phyloP scores from a whole-genome alignment of 2,113 vertebrate species.

The rabbit (Oryctolagus cuniculus) region DNA sequence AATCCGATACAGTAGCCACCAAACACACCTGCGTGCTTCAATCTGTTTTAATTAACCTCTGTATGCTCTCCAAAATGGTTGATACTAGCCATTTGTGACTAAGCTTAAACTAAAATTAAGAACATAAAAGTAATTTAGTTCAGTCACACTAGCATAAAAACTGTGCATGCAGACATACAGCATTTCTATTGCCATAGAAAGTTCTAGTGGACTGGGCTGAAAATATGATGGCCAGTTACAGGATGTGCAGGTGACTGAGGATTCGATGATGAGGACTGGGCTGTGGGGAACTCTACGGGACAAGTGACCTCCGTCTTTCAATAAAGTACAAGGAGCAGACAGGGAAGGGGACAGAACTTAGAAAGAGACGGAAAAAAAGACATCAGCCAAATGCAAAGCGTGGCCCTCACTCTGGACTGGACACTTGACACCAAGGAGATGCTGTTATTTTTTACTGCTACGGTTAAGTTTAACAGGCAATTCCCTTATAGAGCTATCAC shows the following conservation, averaged over 20 bases:
- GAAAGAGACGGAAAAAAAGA: slow-evolving; percentile 34
- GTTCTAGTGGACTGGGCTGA: neutral
- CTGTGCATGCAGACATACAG: neutral
- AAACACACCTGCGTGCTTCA: neutral
- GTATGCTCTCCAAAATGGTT: neutral
- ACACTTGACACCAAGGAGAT: slow-evolving; percentile 25
- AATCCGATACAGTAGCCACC: neutral
- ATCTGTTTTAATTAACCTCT: neutral
- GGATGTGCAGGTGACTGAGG: neutral
- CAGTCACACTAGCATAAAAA: neutral
- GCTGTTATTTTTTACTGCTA: slow-evolving; percentile 20
- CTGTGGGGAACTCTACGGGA: neutral
- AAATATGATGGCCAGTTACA: neutral
- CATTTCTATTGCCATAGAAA: neutral
- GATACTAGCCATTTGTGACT: neutral
- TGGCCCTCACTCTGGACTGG: neutral
- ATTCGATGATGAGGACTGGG: neutral
- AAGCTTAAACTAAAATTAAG: slow-evolving; percentile 28
- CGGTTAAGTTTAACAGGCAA: neutral
- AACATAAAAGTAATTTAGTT: slow-evolving; percentile 10
- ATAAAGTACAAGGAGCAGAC: neutral
- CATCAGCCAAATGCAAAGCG: neutral
- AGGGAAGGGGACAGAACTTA: neutral
- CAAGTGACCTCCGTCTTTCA: neutral
- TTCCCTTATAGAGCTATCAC: neutral